Percentiles rank a stretch among this genome's conserved stretches.
These are phyloP conservation scores for Agrotis segetum DNA, from an alignment of 2,888 invertebrate genomes.

Conservation along the genomic window DNA sequence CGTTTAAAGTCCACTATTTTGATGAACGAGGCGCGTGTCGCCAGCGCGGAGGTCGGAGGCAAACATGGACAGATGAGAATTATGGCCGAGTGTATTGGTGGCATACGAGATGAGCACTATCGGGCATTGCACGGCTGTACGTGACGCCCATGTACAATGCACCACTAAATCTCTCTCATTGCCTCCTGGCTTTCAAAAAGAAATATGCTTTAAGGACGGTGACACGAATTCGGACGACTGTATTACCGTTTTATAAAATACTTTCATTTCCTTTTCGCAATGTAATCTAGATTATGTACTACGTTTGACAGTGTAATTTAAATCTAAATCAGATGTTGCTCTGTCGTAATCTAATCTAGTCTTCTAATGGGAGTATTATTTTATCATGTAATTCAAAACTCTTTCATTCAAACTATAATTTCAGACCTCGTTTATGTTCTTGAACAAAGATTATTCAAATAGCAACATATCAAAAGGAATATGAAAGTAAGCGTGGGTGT, in stretches of 20 bases:
- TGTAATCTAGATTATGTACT: conserved; percentile 26
- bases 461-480: conserved; percentile 51
- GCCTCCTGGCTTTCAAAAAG: conserved; percentile 66
- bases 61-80: conserved; percentile 80
- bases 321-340: conserved; percentile 19
- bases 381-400: conserved; percentile 28
- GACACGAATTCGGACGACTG: conserved; percentile 65
- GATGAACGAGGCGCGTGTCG: conserved; percentile 73
- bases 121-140: conserved; percentile 79
- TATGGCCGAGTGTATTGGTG: conserved; percentile 78
- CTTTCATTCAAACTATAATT: conserved; percentile 35
- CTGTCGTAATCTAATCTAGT: conserved; percentile 16
- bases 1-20: conserved; percentile 67
- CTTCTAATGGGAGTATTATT: conserved; percentile 2
- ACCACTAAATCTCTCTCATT: conserved; percentile 75
- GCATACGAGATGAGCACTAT: conserved; percentile 83
- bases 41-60: conserved; percentile 71
- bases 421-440: conserved; percentile 38
- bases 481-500: conserved; percentile 57
- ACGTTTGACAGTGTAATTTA: conserved; percentile 24
- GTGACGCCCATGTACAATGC: conserved; percentile 78
- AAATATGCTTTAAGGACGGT: conserved; percentile 71
- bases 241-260: conserved; percentile 56
- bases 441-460: conserved; percentile 53
- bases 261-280: conserved; percentile 47